Evolutionary conservation across 2,797 vertebrate species (phyloP), one percentile per base, ranked within the genome.

Genomic region (Cynopterus sphinx): DNA sequence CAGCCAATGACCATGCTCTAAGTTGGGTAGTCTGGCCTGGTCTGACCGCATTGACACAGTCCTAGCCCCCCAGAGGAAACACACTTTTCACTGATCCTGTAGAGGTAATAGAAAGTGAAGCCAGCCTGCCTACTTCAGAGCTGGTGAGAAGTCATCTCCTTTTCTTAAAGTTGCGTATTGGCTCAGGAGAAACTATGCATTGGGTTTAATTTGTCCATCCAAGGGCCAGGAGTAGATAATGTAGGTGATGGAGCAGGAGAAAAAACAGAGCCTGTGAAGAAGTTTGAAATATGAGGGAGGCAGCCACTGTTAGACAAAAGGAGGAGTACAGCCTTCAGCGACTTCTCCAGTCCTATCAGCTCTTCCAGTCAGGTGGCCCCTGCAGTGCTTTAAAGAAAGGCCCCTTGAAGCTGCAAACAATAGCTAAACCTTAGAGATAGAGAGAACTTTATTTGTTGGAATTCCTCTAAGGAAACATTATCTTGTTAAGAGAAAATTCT

Each of bases 311-410:
- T 31, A 41, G 19, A 55, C 5, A 7, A 57, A n/a, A 82, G 5
- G 13, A 39, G 8, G 19, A 17, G 3, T 0, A 2, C n/a, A 9
- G 39, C 31, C 22, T 43, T 19, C 26, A 1, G 28, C 1, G 1
- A 6, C 36, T 12, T 46, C 4, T 87, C 7, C 2, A 2, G 11
- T 5, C 16, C 24, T 5, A 4, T 1, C 17, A 43, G 33, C 33
- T 49, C 11, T 53, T 46, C 31, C 1, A 1, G n/a, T 31, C 33
- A 24, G 9, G n/a, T 16, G 26, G 22, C 7, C 17, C 1, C 33
- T n/a, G 7, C 0, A 22, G 43, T 6, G 3, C 2, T 17, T 57
- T 12, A 0, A 9, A 2, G 1, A 0, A 9, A 2, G 1, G 4
- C 21, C 68, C 15, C 1, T 0, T 0, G 43, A 31, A 9, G 12